Evolutionary conservation across 2,113 vertebrate species (phyloP), one percentile per base, ranked within the genome.

Genomic region (Agapornis roseicollis): DNA sequence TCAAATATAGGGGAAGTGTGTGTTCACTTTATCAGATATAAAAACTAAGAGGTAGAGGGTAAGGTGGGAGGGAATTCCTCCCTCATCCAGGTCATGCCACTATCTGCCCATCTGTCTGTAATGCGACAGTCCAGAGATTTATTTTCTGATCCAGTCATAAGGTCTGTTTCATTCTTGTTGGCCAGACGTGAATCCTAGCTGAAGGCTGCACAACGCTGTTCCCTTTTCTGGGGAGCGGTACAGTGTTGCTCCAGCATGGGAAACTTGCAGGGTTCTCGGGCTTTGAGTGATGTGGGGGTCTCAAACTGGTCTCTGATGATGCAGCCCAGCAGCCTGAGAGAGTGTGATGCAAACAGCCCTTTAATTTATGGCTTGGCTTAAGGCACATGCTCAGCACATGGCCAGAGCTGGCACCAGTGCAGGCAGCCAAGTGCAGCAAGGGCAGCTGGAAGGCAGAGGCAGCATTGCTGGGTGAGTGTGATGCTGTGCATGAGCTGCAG

Each of bases 41-140:
- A 72, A 63, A 74, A 50, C 47, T 11, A 25, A 17, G 5, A 80
- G 23, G 14, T 41, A 81, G 55, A 50, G 37, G 19, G 7, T 63
- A 55, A 81, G 44, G 55, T 33, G 46, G 73, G 46, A 85, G 17
- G 16, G 55, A 31, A 28, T 60, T 85, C 23, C n/a, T 61, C 49
- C 22, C 23, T 85, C 79, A 8, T 15, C 18, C 0, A 3, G 64
- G 28, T 33, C 58, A 64, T 0, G 0, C 5, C 50, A 53, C 41
- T 2, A 47, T 39, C 60, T 77, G 33, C 41, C 29, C 71, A 18
- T 27, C 55, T 69, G 27, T 65, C 55, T 70, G 17, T 53, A 55
- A 35, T 25, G 18, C 29, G 52, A 47, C 28, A 71, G 15, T 22
- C 23, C 18, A 37, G 31, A 29, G 25, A 55, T 50, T 33, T 80